Conservation (phyloP, 1,140 invertebrate genomes). For the Stegodyphus dumicola region DNA sequence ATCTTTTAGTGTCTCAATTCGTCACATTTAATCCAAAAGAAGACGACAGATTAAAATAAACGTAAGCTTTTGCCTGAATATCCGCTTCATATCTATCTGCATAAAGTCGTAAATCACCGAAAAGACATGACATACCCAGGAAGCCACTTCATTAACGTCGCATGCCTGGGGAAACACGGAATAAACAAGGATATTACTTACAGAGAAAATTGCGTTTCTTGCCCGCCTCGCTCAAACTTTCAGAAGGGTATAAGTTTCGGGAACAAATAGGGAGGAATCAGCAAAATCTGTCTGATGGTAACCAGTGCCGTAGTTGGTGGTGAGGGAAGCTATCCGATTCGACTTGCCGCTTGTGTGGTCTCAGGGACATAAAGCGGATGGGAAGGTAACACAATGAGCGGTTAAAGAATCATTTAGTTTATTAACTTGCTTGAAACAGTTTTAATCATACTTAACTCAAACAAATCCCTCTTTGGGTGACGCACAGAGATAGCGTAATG, state of each 20-base stretch:
- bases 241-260: background rate
- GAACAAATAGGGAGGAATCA: background rate
- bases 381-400: no score
- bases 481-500: no score
- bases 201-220: conserved; percentile 8
- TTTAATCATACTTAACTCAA: no score
- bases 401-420: no score
- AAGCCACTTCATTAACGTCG: conserved; percentile 32
- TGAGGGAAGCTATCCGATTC: background rate
- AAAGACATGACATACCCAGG: background rate
- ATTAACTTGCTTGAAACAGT: no score
- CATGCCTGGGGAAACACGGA: conserved; percentile 39
- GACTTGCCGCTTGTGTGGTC: background rate
- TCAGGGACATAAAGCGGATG: no score
- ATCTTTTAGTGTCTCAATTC: conserved; percentile 12
- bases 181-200: conserved; percentile 51
- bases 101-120: conserved; percentile 25
- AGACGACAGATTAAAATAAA: conserved; percentile 3
- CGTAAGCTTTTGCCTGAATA: background rate
- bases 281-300: background rate
- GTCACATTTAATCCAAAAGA: conserved; percentile 26
- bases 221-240: background rate
- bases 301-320: background rate
- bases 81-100: background rate
- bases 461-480: no score